phyloP scores from a whole-genome alignment of 2,888 invertebrate species.

The Cosmia pyralina region DNA sequence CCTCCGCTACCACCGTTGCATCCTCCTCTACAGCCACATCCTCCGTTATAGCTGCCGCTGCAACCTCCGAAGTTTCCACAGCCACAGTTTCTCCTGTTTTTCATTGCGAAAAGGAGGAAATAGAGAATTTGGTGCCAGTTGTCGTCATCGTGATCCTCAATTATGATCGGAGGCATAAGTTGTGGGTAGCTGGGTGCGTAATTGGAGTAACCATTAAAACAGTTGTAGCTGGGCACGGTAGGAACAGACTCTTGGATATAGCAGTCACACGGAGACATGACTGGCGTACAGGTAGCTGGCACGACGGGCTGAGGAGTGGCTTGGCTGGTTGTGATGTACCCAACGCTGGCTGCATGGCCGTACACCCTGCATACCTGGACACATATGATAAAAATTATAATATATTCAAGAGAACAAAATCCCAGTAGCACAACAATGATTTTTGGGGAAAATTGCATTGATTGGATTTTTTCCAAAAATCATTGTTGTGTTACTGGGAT shows the following conservation, averaged over 20 bases:
- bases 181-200: constrained; percentile 44
- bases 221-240: constrained; percentile 51
- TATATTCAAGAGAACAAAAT: background rate
- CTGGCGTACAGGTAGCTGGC: constrained; percentile 76
- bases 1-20: constrained; percentile 38
- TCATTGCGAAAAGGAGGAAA: constrained; percentile 76
- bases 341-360: constrained; percentile 50
- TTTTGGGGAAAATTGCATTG: no score
- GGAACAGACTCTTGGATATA: constrained; percentile 56
- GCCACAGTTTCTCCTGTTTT: constrained; percentile 63
- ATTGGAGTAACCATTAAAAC: constrained; percentile 41
- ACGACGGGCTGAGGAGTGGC: constrained; percentile 72
- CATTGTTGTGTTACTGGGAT: no score
- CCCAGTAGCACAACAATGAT: no score
- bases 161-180: constrained; percentile 71
- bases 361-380: constrained; percentile 45
- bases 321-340: constrained; percentile 52
- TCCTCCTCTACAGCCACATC: constrained; percentile 49
- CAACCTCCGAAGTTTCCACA: constrained; percentile 51
- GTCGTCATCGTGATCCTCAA: constrained; percentile 68
- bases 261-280: constrained; percentile 64
- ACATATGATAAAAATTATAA: background rate
- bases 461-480: background rate
- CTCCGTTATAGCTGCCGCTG: constrained; percentile 46
- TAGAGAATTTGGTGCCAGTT: constrained; percentile 72